Percentiles rank a stretch among this genome's conserved stretches.
Evolutionary conservation across 1,140 invertebrate species (phyloP).

Genomic region (Tetragonula clypearis): DNA sequence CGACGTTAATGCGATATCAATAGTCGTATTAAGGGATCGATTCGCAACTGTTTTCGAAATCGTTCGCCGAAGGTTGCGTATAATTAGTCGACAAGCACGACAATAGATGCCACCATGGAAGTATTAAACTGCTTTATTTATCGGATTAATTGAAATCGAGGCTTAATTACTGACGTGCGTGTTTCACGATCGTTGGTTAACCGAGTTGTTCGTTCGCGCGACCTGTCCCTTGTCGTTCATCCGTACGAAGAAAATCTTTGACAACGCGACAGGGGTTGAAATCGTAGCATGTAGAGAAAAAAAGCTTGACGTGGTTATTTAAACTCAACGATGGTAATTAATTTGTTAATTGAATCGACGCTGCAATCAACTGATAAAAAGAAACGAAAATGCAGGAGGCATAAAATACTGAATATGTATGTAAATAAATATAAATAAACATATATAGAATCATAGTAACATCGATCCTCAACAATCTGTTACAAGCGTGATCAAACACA

Average conservation of each 20-base stretch:
- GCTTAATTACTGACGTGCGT: neutral
- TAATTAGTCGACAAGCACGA: constrained; percentile 9
- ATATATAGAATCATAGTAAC: too few relatives aligned
- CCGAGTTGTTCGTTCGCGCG: too few relatives aligned
- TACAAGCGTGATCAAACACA: neutral
- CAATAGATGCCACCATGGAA: neutral
- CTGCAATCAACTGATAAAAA: too few relatives aligned
- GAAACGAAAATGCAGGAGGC: too few relatives aligned
- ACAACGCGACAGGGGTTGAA: neutral
- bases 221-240: neutral
- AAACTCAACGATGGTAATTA: neutral
- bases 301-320: too few relatives aligned
- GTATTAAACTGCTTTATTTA: constrained; percentile 4
- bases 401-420: too few relatives aligned
- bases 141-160: constrained; percentile 13
- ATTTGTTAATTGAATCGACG: neutral
- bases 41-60: constrained; percentile 14
- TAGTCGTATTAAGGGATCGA: neutral
- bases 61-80: neutral
- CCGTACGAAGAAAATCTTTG: neutral
- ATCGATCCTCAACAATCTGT: neutral
- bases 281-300: neutral
- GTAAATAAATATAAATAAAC: too few relatives aligned
- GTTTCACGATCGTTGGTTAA: neutral
- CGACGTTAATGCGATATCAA: constrained; percentile 2